Base-by-base conservation (phyloP, 1,140 invertebrate species). In the Drosophila pseudoobscura region DNA sequence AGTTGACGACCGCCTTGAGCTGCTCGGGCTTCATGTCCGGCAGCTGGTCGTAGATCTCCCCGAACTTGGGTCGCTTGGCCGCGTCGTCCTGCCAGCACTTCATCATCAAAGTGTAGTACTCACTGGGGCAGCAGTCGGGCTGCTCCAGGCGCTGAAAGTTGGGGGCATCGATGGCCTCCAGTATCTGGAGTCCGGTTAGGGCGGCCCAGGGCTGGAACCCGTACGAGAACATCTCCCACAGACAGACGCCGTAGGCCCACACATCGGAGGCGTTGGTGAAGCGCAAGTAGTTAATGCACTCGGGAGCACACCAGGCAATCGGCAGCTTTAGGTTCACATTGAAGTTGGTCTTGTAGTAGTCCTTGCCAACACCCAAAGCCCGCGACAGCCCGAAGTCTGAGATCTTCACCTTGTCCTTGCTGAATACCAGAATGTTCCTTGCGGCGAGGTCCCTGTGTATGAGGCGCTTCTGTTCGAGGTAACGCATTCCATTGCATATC, bases 201-300 rank as follows among this genome's bases (percentile, higher is more conserved):
- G 97, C 98, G 0, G 97, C 96, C 98, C 98, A 99, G 0, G 98
- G 98, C 92, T 99, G 98, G 89, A 98, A 98, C 8, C 98, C 98
- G 89, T 99, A 99, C 9, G 97, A 97, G 90, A 99, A 99, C 96
- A 99, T 98, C 92, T 99, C 99, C 98, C 98, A 99, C 0, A 99
- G 92, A n/a, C 98, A 98, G 0, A 99, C 98, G 8, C 96, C 98
- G 92, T 96, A 99, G 0, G 98, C 97, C 98, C 98, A 99, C 0
- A 99, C 97, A 92, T 99, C 99, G 76, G 97, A 98, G 1, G 98
- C 95, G 11, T 97, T 97, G 5, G 98, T 99, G 88, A 99, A 99
- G 63, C 97, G 95, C 50, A 99, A 93, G 91, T 97, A 99, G 73
- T 98, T 97, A 68, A 99, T 99, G 91, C 97, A 98, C 92, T 99